These are phyloP conservation scores for Morus bassanus DNA, from an alignment of 2,797 vertebrate species.

Conservation along the genomic window DNA sequence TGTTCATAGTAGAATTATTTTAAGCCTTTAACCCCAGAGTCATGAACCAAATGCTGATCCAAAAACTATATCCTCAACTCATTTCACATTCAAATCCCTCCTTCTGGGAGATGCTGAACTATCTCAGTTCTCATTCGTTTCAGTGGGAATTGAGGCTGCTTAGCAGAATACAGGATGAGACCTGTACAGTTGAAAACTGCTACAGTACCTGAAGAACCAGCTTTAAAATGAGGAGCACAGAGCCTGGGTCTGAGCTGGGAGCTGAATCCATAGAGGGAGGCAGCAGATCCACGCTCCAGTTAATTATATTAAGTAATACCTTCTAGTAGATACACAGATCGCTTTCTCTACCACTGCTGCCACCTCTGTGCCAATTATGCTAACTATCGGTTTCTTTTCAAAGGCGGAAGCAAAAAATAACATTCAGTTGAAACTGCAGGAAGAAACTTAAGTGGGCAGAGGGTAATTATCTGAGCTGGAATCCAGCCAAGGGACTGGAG, in stretches of 20 bases:
- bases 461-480: background rate
- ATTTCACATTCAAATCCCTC: background rate
- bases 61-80: background rate
- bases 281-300: background rate
- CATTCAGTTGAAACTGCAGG: conserved; percentile 33
- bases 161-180: conserved; percentile 34
- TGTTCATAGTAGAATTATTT: background rate
- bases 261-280: background rate
- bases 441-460: conserved; percentile 41
- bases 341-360: background rate
- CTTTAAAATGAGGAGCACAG: background rate
- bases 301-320: conserved; percentile 46
- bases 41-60: background rate
- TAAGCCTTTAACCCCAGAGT: conserved; percentile 4
- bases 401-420: conserved; percentile 26
- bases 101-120: background rate
- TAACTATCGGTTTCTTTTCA: conserved; percentile 31
- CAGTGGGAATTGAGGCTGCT: background rate
- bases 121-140: background rate
- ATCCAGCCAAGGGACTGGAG: background rate
- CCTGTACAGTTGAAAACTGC: background rate
- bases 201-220: conserved; percentile 45
- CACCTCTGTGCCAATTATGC: conserved; percentile 45
- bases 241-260: conserved; percentile 8
- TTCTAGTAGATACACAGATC: background rate